Conservation (phyloP, 2,888 invertebrate species). For the Dynastes tityus region DNA sequence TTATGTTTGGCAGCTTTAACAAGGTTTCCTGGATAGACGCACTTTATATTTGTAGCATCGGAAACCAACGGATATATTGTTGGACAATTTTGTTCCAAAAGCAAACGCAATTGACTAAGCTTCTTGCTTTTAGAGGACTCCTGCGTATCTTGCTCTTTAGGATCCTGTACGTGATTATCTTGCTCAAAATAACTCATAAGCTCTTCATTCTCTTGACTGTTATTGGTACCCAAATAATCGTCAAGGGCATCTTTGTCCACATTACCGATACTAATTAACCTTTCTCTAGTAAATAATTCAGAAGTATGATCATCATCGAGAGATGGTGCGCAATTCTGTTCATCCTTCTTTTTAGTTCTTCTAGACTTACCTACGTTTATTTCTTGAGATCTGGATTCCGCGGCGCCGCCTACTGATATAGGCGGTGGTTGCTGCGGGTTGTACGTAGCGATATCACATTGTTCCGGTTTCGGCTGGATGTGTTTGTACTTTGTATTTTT, state of each 20-base stretch:
- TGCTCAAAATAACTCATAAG: conserved; percentile 87
- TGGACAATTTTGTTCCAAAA: conserved; percentile 69
- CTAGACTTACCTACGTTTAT: conserved; percentile 57
- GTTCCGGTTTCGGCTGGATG: conserved; percentile 71
- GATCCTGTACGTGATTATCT: conserved; percentile 62
- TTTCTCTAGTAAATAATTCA: conserved; percentile 71
- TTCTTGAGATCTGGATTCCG: conserved; percentile 68
- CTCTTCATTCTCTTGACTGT: conserved; percentile 87
- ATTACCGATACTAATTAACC: conserved; percentile 83
- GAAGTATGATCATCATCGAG: conserved; percentile 54
- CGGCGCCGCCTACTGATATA: conserved; percentile 55
- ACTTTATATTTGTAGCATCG: conserved; percentile 32
- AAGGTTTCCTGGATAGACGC: background rate
- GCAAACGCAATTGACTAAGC: conserved; percentile 81
- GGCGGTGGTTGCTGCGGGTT: conserved; percentile 61
- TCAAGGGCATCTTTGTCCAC: conserved; percentile 87
- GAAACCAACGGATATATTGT: conserved; percentile 13
- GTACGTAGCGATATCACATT: conserved; percentile 69
- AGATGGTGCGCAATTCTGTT: conserved; percentile 48
- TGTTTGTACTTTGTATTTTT: conserved; percentile 70
- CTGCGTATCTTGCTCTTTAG: conserved; percentile 72
- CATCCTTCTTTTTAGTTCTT: conserved; percentile 53
- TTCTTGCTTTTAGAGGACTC: conserved; percentile 66
- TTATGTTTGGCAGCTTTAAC: conserved; percentile 22
- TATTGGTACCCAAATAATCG: conserved; percentile 84